Base-by-base conservation (phyloP, 2,888 invertebrate species). In the Apamea monoglypha region DNA sequence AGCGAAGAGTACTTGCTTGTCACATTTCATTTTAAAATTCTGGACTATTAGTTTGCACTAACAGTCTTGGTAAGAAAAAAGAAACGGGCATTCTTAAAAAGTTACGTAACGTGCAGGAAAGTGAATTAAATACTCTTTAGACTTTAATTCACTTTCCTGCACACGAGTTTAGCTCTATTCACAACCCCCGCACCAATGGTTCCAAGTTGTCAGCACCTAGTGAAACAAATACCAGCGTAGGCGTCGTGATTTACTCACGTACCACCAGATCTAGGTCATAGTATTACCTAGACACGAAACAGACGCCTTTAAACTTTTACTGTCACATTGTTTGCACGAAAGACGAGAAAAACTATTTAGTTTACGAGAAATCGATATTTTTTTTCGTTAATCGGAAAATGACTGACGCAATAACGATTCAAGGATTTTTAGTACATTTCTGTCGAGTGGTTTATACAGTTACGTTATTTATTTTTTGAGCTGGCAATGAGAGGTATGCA, bases 221-320 rank as follows among this genome's bases (percentile, higher is more conserved):
- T 80, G 76, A 68, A 78, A 40, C 75, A 61, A 69, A 70, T 70
- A 80, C 32, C 56, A 25, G 74, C 29, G 86, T 77, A 75, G 85
- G 86, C 66, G 82, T n/a, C 61, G 47, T 80, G 72, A 85, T 80
- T 77, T 75, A 77, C 74, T 61, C n/a, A 25, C 77, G 74, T 64
- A 69, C 74, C 63, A 56, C 36, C 7, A 36, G 53, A 86, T 84
- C 74, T 84, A 86, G 84, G 81, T 74, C 84, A 71, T 73, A 75
- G 47, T 84, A 79, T 72, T 63, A 73, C 59, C 71, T 84, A 84
- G 86, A 84, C 71, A 78, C 25, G 59, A 82, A 84, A 80, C 85
- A 84, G 86, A 87, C 50, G 66, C 61, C 66, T 73, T 75, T 53
- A 53, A 53, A 53, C 50, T n/a, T 59, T 59, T 36, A 76, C n/a